Conservation (phyloP, 2,888 invertebrate genomes). For the Pachliopta kotzebuea region DNA sequence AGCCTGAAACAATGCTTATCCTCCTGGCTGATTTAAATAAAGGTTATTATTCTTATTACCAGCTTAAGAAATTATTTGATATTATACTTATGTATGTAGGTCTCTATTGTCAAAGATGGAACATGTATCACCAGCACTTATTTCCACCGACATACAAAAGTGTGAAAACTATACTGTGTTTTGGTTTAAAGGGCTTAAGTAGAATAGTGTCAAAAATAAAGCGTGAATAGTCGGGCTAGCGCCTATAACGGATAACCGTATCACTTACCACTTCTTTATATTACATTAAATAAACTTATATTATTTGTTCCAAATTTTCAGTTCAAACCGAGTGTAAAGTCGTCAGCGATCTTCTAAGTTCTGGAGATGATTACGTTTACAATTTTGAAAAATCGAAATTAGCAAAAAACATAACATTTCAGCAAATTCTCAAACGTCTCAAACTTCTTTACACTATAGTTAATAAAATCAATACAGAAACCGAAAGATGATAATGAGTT, state of each 20-base stretch:
- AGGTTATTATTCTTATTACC: constrained; percentile 45
- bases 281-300: not conserved
- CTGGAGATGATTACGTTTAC: constrained; percentile 46
- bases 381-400: constrained; percentile 43
- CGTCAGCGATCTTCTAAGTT: constrained; percentile 57
- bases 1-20: constrained; percentile 47
- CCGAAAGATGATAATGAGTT: constrained; percentile 63
- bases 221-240: too few relatives aligned
- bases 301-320: constrained; percentile 34
- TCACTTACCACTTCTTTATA: too few relatives aligned
- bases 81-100: too few relatives aligned
- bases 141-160: too few relatives aligned
- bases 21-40: constrained; percentile 58
- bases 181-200: too few relatives aligned
- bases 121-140: too few relatives aligned
- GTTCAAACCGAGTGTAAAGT: constrained; percentile 67
- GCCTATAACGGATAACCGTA: too few relatives aligned
- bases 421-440: constrained; percentile 59
- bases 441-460: constrained; percentile 66
- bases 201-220: too few relatives aligned
- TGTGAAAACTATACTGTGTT: too few relatives aligned
- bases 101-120: too few relatives aligned
- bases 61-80: too few relatives aligned
- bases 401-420: constrained; percentile 45
- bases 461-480: constrained; percentile 58